Evolutionary conservation across 2,797 vertebrate species (phyloP).

Genomic region (Agapornis canus): DNA sequence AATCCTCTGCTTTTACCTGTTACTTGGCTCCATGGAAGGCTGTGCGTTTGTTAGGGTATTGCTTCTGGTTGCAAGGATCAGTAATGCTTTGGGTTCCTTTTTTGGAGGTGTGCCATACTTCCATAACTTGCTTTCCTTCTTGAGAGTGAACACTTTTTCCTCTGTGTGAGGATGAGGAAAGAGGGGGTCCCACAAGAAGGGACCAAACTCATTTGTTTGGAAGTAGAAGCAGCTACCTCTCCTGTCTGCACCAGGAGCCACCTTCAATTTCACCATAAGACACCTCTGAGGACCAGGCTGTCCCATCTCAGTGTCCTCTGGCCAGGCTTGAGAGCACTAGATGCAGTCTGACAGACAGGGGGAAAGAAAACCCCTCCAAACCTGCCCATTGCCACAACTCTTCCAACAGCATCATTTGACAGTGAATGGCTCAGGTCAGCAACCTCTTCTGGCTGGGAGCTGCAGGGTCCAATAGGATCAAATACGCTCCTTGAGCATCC

Average conservation of each 20-base stretch:
- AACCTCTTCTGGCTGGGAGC: background rate
- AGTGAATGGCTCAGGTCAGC: accelerated
- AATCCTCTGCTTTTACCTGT: background rate
- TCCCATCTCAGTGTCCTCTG: background rate
- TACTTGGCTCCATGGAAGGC: accelerated
- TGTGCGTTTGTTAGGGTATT: accelerated
- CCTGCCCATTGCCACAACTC: accelerated
- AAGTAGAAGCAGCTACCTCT: background rate
- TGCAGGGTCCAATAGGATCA: background rate
- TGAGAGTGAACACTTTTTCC: accelerated
- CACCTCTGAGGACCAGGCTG: background rate
- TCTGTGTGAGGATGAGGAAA: background rate
- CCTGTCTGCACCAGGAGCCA: background rate
- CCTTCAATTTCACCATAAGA: accelerated
- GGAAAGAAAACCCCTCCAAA: background rate
- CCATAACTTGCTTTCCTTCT: background rate
- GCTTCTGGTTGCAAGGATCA: accelerated
- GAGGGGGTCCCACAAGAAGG: background rate
- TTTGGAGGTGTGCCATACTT: accelerated
- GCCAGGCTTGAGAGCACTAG: background rate
- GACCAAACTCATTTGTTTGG: background rate
- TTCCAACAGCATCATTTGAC: background rate
- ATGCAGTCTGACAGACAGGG: background rate
- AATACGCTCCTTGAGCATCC: background rate
- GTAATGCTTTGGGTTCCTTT: background rate